Base-by-base conservation (phyloP, 2,797 vertebrate species). In the Chiroxiphia lanceolata region DNA sequence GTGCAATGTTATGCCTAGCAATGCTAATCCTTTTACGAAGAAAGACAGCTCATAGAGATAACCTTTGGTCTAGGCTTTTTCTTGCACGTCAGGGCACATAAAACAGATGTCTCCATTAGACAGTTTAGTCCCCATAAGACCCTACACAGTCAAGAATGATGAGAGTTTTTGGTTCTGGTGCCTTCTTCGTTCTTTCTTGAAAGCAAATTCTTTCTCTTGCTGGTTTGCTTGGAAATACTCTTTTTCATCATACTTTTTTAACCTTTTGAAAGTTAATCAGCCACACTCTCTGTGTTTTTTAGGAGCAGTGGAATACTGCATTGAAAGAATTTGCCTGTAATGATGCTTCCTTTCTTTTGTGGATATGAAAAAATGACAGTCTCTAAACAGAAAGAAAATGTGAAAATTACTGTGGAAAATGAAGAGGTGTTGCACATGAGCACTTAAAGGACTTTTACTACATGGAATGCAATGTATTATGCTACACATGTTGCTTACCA, bases 11-110 rank as follows among this genome's bases (percentile, higher is more conserved):
- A 86, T 5, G 3, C 83, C 61, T 78, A 83, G 63, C 51, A 83
- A 20, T 22, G 9, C 88, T 94, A 94, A 97, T 97, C 92, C 69
- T 60, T 95, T 95, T 93, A 83, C 88, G 83, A 97, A 92, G 75
- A 53, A 44, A 83, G 93, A 83, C 53, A 76, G 33, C 57, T 83
- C 36, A 8, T 9, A 57, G 90, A 93, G 96, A 96, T 95, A 96
- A 97, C 86, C 85, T 96, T 81, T 51, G 51, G 45, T 81, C 56
- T 69, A 42, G 29, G 69, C 69, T 94, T 96, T 92, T 96, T 40
- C 89, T 94, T 91, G 36, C 44, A 29, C 0, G 4, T 93, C 94
- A 88, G 60, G 72, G 45, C 71, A 25, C 71, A 50, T 90, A 64
- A 94, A 84, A 74, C 79, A 93, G 87, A 96, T 64, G 38, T 59